Base-by-base conservation (phyloP, 2,113 vertebrate species). In the Anarrhichthys ocellatus region DNA sequence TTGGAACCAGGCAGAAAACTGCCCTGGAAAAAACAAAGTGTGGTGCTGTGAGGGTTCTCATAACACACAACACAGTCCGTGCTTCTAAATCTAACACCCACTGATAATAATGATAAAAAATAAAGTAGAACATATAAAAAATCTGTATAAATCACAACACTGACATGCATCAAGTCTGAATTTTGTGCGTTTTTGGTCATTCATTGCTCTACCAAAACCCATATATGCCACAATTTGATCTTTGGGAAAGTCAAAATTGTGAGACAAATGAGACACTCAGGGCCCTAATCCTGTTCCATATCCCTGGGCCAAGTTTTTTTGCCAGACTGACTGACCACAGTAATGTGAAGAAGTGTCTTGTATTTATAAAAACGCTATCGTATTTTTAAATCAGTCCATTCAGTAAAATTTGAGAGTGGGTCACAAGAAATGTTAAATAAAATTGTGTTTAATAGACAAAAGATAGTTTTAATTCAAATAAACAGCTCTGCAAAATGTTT, bases 401-500 rank as follows among this genome's bases (percentile, higher is more conserved):
- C 17, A 40, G 11, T 15, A 9, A 0, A 18, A 36, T 27, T 36
- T 14, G 68, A 72, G 9, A 50, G 34, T 0, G 1, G 1, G 4
- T 74, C 15, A 65, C 18, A 36, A 4, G 2, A 42, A 27, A 67
- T 11, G 52, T 5, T 6, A 34, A 75, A 61, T 7, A 1, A 76
- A 70, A 42, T 18, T 7, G 2, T 17, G 1, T 87, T 90, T 83
- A 80, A 81, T 83, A 24, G 76, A 58, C 20, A 78, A 3, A 58
- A 81, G 5, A 66, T 14, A 54, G 56, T 42, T 62, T 81, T 14
- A 36, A 58, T 56, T 63, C 56, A 42, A 64, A 81, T 56, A 40
- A 73, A 75, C 76, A 27, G 17, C 76, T 76, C 50, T 76, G 76
- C 50, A 50, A 61, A 79, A 67, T 4, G 18, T 50, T 81, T 29